Evolutionary conservation across 23 tunicate genomes (phyloP).

Genomic region (Pegea sp.): DNA sequence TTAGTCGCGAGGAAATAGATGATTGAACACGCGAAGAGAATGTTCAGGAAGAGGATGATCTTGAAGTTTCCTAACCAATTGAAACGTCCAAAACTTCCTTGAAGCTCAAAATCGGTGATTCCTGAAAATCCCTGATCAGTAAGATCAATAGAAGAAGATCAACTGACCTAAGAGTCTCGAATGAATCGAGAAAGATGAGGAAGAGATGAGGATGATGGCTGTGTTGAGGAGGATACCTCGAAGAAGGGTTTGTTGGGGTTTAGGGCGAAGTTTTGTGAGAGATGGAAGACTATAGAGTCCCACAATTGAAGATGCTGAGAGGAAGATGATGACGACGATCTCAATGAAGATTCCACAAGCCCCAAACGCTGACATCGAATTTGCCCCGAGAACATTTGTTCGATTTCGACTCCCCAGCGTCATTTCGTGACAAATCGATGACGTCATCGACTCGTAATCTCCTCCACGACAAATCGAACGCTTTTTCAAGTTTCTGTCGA

Average conservation of each 20-base stretch:
- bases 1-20: too few species aligned
- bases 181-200: slow-evolving; percentile 69
- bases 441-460: too few species aligned
- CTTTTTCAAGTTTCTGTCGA: not conserved
- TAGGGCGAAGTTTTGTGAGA: slow-evolving; percentile 21
- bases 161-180: slow-evolving; percentile 65
- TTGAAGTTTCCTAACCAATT: slow-evolving; percentile 84
- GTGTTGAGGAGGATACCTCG: slow-evolving; percentile 64
- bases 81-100: slow-evolving; percentile 71
- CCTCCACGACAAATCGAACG: too few species aligned
- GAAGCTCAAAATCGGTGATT: slow-evolving; percentile 76
- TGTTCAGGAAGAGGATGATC: too few species aligned
- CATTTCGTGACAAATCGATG: not conserved
- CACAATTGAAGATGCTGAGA: slow-evolving; percentile 42
- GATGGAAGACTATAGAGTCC: slow-evolving; percentile 63
- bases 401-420: not conserved
- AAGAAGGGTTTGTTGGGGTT: slow-evolving; percentile 35
- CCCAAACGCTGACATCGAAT: slow-evolving; percentile 68
- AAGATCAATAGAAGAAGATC: not conserved
- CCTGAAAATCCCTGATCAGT: slow-evolving; percentile 14
- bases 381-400: slow-evolving; percentile 37
- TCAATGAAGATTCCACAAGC: slow-evolving; percentile 61
- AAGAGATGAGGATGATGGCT: slow-evolving; percentile 42
- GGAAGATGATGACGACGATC: slow-evolving; percentile 30
- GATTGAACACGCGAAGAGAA: too few species aligned